Conservation (phyloP, 2,888 invertebrate genomes). For the Sepioteuthis lessoniana region DNA sequence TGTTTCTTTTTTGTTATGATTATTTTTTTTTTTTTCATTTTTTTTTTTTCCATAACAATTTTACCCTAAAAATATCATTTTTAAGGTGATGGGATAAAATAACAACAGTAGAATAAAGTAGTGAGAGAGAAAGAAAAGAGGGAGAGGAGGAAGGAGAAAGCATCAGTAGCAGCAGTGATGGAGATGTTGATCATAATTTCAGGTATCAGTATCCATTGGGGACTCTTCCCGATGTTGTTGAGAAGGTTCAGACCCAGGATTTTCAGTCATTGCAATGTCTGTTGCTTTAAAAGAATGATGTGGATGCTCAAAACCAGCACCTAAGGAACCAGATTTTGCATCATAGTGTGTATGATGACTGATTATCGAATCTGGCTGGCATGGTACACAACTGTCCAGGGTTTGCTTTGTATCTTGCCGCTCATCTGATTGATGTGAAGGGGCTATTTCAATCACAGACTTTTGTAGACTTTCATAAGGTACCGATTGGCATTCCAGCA, state of each 20-base stretch:
- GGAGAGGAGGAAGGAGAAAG: not conserved
- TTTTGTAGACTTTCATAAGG: not conserved
- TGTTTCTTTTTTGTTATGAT: not conserved
- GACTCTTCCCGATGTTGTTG: conserved; percentile 38
- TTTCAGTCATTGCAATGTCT: not conserved
- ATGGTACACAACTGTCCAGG: not conserved
- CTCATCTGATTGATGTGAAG: not conserved
- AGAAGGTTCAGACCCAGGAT: not conserved
- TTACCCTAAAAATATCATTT: not conserved
- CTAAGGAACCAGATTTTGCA: conserved; percentile 1
- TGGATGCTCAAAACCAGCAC: not conserved
- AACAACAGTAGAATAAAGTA: not conserved
- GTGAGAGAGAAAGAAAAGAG: not conserved
- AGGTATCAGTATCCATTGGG: conserved; percentile 47
- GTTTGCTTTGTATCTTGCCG: not conserved
- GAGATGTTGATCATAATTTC: conserved; percentile 36
- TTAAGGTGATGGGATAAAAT: conserved; percentile 3
- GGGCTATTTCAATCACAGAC: conserved; percentile 42
- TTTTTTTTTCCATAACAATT: not conserved
- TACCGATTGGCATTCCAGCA: not conserved
- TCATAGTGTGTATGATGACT: not conserved
- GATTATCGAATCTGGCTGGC: not conserved
- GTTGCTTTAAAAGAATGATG: not conserved
- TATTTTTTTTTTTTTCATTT: not conserved
- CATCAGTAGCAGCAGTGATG: conserved; percentile 33